These are phyloP conservation scores for Eidolon helvum DNA, from an alignment of 2,113 vertebrate species.

Conservation along the genomic window DNA sequence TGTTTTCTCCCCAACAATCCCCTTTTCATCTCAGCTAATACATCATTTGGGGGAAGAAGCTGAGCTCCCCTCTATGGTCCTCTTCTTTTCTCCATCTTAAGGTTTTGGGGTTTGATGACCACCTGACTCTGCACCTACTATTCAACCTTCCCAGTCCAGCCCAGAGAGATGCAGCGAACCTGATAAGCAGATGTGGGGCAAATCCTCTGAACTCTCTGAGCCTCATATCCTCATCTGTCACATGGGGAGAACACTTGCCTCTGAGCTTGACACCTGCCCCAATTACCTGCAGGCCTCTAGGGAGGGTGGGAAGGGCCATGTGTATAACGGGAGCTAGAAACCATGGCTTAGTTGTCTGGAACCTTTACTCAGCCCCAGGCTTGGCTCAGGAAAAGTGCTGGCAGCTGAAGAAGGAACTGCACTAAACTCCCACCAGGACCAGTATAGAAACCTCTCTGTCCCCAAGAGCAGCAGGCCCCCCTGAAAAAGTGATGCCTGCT, in stretches of 20 bases:
- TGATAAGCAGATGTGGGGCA: neutral
- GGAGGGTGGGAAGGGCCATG: no score
- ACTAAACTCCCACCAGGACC: neutral
- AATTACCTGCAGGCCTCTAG: neutral
- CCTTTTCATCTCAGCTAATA: slow-evolving; percentile 34
- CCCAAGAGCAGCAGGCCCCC: neutral
- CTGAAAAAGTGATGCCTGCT: neutral
- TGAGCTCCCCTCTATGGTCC: neutral
- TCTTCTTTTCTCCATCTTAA: neutral
- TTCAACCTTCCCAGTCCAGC: neutral
- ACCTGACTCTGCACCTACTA: neutral
- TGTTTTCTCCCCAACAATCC: neutral
- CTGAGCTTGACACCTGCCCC: neutral
- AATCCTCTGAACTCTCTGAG: neutral
- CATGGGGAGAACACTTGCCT: neutral
- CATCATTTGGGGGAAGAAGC: neutral
- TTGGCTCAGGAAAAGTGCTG: neutral
- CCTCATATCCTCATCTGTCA: neutral
- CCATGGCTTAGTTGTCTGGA: neutral
- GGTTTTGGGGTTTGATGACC: neutral
- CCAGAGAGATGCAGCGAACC: neutral
- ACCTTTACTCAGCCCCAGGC: neutral
- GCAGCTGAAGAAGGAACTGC: no score
- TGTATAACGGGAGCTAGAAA: neutral
- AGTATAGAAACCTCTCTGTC: neutral